Evolutionary conservation across 1,140 invertebrate genomes (phyloP), one percentile per base, ranked within the genome.

Genomic region (Amphibalanus amphitrite): DNA sequence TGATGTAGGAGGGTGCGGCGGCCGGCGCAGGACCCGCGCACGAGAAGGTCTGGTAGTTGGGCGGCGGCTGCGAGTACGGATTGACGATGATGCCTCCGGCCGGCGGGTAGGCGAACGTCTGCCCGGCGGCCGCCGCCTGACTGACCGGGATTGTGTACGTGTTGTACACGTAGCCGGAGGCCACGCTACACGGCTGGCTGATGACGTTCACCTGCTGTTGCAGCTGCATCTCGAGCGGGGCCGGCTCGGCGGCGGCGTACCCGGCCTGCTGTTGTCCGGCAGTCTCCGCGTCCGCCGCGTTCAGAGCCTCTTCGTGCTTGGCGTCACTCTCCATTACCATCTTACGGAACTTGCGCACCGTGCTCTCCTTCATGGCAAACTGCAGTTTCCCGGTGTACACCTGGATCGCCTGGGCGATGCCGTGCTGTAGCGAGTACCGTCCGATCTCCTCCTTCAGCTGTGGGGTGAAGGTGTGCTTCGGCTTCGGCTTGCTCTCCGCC

Each of bases 401-500:
- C 26, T 78, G 74, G 29, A 80, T 74, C 25, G 79, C 76, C 3
- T 75, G 74, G 28, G 67, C 71, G 65, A 79, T 74, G 28, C 76
- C 76, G 74, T 75, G 74, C 26, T 76, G 72, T 72, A 73, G 73
- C 15, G 79, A 78, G 74, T 78, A 78, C 25, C 74, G 71, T 1
- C 79, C 79, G 71, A 80, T 79, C 69, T 79, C 77, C 70, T 79
- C 76, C 71, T 79, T 79, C 67, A 79, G 74, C 71, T 77, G 74
- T 20, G 71, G 59, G n/a, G 73, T 76, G 67, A 75, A 77, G n/a
- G 71, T 73, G 23, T 75, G 72, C 30, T 76, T 71, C 30, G 68
- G 72, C 65, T 67, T 71, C 64, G 26, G 65, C 15, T 47, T 69
- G 67, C 71, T 74, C 71, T 64, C 69, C 17, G 47, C 67, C n/a